A percentile compares a stretch with the other conserved stretches of the same genome.
Conservation (phyloP, 2,888 invertebrate genomes). For the Smittia aterrima region DNA sequence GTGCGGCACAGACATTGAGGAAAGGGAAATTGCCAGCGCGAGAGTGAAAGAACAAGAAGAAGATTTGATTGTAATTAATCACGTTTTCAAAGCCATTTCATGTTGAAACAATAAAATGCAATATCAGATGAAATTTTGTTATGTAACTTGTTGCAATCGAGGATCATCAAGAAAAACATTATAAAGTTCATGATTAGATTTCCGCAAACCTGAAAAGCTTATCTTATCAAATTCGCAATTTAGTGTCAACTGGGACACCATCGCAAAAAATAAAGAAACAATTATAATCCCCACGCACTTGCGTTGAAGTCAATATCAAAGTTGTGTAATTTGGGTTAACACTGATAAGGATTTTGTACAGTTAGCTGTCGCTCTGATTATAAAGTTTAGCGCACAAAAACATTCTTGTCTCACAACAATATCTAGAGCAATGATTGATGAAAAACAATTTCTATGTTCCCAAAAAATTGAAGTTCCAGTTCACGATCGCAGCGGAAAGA, state of each 20-base stretch:
- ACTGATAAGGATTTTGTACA: constrained; percentile 16
- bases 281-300: constrained; percentile 9
- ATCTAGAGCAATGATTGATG: neutral
- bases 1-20: constrained; percentile 21
- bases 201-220: neutral
- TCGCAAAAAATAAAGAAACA: too few species aligned
- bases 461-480: constrained; percentile 23
- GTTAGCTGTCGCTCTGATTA: constrained; percentile 9
- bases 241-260: neutral
- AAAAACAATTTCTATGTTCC: neutral
- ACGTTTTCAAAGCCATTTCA: constrained; percentile 16
- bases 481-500: constrained; percentile 13
- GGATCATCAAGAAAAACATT: neutral
- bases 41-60: neutral
- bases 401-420: neutral
- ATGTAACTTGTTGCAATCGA: neutral
- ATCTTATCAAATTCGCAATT: neutral
- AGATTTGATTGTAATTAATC: constrained; percentile 2
- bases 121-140: neutral
- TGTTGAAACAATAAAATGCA: neutral
- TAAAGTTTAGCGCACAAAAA: neutral
- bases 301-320: constrained; percentile 24
- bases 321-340: constrained; percentile 33
- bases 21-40: constrained; percentile 13
- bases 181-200: neutral